Base-by-base conservation (phyloP, 2,113 vertebrate species). In the Petrocephalus microphthalmus region DNA sequence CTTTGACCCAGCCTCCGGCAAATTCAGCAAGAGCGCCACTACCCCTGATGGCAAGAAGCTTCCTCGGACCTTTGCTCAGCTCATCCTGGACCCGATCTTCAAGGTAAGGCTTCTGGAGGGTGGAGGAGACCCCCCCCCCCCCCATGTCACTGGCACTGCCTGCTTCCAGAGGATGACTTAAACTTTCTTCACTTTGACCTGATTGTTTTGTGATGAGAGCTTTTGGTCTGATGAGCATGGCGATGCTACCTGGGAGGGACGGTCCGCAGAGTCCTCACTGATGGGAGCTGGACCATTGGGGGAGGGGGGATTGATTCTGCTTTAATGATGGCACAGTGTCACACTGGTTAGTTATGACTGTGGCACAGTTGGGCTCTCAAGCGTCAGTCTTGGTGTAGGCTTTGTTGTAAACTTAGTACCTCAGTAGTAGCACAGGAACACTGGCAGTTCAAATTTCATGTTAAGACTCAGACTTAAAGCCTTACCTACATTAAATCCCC, bases 71-170 rank as follows among this genome's bases (percentile, higher is more conserved):
- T 99, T 99, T 91, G 94, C 96, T 91, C 94, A 99, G 91, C 97
- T 99, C 83, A 94, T 99, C 89, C 94, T 99, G 89, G 98, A 99
- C 87, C 98, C 98, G 71, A 98, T 99, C 92, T 99, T 97, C 90
- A 99, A 99, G 96, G 98, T 99, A 91, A 92, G 25, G 29, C n/a
- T n/a, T 4, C 49, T 54, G 47, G 10, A 7, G 84, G n/a, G 52
- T 37, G 25, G 6, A 7, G 49, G 8, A 1, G 49, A 1, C 20
- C 49, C 25, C 47, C 7, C 25, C 0, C 17, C 20, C 49, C 25
- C 47, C 7, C 25, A 0, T 29, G 4, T 11, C 25, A 3, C 47
- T 22, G 0, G 33, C 71, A 78, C 71, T 52, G 52, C 89, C 85
- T 89, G 51, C 91, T 91, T 71, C 91, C 92, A 92, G 0, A 0